phyloP scores from a whole-genome alignment of 2,797 vertebrate genomes.

The Gorsachius magnificus region DNA sequence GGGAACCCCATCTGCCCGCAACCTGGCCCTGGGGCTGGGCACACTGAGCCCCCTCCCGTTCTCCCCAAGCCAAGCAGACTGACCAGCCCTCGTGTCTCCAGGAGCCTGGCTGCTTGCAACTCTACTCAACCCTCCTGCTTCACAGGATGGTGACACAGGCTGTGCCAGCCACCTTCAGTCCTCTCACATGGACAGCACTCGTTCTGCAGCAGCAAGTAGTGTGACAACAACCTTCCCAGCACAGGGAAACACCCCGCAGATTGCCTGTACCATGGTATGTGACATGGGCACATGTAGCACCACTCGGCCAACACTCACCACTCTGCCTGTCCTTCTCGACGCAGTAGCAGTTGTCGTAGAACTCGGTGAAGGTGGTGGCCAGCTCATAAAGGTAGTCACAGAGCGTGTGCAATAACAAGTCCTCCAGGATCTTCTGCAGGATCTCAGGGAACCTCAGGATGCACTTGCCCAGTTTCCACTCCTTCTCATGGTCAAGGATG shows the following conservation, averaged over 20 bases:
- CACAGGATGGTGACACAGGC: not conserved
- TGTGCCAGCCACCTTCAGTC: not conserved
- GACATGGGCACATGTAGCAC: rapidly evolving
- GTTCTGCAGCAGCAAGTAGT: not conserved
- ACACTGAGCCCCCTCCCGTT: rapidly evolving
- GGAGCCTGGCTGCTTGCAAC: not conserved
- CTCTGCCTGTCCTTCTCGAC: conserved; percentile 96
- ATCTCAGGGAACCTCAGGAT: conserved; percentile 94
- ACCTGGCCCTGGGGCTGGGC: not conserved
- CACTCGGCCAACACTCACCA: conserved; percentile 72
- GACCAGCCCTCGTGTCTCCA: not conserved
- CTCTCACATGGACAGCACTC: not conserved
- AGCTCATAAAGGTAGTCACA: conserved; percentile 97
- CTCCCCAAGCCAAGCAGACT: not conserved
- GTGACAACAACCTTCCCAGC: not conserved
- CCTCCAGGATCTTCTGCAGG: conserved; percentile 92
- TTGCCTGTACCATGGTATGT: not conserved
- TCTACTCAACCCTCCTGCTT: not conserved
- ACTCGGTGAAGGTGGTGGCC: conserved; percentile 97
- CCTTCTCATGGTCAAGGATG: conserved; percentile 91
- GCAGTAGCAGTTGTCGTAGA: conserved; percentile 98
- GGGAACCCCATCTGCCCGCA: rapidly evolving
- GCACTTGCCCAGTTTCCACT: conserved; percentile 95
- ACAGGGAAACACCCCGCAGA: not conserved
- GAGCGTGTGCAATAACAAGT: conserved; percentile 90